Percentiles rank a stretch among this genome's conserved stretches.
These are phyloP conservation scores for Cyprinus carpio DNA, from an alignment of 2,113 vertebrate genomes.

Conservation along the genomic window DNA sequence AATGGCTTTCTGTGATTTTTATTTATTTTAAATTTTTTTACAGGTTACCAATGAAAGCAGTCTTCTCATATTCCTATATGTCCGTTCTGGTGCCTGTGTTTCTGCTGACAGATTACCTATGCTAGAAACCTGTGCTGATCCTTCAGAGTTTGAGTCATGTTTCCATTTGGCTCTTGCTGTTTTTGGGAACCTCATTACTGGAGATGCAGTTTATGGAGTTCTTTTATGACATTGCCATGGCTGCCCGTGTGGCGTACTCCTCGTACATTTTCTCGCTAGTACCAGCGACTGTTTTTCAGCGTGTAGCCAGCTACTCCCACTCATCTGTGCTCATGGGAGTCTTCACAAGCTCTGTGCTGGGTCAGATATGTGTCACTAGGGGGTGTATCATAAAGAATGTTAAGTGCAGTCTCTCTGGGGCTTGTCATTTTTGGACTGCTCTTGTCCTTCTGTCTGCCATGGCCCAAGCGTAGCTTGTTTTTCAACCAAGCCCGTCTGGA, in stretches of 20 bases:
- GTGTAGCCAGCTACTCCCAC: slow-evolving; percentile 86
- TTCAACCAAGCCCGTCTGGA: slow-evolving; percentile 74
- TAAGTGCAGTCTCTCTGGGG: slow-evolving; percentile 75
- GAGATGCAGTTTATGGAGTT: slow-evolving; percentile 97
- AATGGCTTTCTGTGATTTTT: no score
- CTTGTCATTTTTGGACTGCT: slow-evolving; percentile 82
- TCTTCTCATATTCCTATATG: slow-evolving; percentile 93
- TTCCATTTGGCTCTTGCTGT: slow-evolving; percentile 86
- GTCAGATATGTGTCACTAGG: slow-evolving; percentile 84
- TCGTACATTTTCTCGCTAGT: slow-evolving; percentile 91
- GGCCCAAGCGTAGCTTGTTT: slow-evolving; percentile 87
- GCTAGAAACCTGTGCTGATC: slow-evolving; percentile 92
- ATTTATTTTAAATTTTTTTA: not conserved
- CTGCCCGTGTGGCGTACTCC: slow-evolving; percentile 91
- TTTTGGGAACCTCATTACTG: slow-evolving; percentile 75
- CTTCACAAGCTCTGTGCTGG: slow-evolving; percentile 89
- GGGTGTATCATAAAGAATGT: slow-evolving; percentile 64
- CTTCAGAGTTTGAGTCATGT: slow-evolving; percentile 88
- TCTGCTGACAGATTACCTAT: slow-evolving; percentile 86
- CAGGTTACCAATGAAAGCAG: slow-evolving; percentile 92
- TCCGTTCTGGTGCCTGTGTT: slow-evolving; percentile 88
- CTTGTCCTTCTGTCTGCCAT: slow-evolving; percentile 83
- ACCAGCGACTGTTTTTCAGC: slow-evolving; percentile 81
- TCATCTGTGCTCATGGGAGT: slow-evolving; percentile 85
- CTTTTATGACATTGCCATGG: slow-evolving; percentile 92